Evolutionary conservation across 2,888 invertebrate genomes (phyloP).

Genomic region (Dermolepida albohirtum): DNA sequence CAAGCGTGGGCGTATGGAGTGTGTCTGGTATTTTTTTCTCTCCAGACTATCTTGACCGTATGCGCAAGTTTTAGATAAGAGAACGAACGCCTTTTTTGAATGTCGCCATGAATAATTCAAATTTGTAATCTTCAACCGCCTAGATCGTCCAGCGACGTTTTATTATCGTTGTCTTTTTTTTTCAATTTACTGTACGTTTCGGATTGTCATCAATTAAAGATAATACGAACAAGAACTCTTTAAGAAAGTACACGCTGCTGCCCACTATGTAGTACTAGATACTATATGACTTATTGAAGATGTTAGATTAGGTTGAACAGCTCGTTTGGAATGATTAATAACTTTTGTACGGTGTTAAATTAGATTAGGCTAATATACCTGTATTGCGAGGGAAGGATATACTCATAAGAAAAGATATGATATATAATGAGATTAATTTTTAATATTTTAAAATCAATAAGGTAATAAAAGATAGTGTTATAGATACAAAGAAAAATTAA

Average conservation of each 20-base stretch:
- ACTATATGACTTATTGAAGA: slow-evolving; percentile 19
- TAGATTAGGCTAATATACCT: slow-evolving; percentile 13
- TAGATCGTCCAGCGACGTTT: not conserved
- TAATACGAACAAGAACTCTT: slow-evolving; percentile 2
- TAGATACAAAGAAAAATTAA: no score
- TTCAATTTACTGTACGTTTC: not conserved
- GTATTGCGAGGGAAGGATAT: no score
- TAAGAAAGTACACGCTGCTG: not conserved
- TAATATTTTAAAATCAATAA: no score
- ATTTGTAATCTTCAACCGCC: slow-evolving; percentile 6
- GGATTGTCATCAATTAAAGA: slow-evolving; percentile 24
- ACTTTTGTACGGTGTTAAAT: not conserved
- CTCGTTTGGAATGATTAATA: slow-evolving; percentile 18
- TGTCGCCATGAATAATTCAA: slow-evolving; percentile 7
- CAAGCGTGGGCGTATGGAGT: slow-evolving; percentile 20
- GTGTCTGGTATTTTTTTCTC: slow-evolving; percentile 13
- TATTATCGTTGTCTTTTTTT: no score
- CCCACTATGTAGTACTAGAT: not conserved
- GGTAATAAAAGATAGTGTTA: no score
- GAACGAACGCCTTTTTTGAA: not conserved
- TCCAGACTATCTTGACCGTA: not conserved
- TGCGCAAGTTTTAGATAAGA: slow-evolving; percentile 14
- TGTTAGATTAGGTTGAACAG: slow-evolving; percentile 17
- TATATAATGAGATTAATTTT: no score
- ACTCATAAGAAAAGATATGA: no score